Evolutionary conservation across 2,113 vertebrate genomes (phyloP).

Genomic region (Agelaius phoeniceus): DNA sequence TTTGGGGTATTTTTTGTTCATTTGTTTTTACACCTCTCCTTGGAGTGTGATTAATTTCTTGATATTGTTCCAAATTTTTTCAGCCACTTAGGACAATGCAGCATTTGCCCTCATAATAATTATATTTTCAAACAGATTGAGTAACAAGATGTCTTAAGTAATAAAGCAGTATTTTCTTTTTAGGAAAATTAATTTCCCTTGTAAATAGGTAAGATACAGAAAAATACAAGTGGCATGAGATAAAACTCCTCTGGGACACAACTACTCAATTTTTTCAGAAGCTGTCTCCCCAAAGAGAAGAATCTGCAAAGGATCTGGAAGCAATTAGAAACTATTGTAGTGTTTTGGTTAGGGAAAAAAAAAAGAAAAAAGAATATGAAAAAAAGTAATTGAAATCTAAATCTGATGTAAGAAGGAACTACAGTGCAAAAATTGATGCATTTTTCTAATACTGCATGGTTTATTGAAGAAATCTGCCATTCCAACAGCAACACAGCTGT

Average conservation of each 20-base stretch:
- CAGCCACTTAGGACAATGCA: not conserved
- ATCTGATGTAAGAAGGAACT: slow-evolving; percentile 72
- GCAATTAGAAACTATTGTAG: slow-evolving; percentile 70
- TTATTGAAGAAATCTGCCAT: slow-evolving; percentile 52
- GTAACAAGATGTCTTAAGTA: slow-evolving; percentile 12
- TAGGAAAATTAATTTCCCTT: slow-evolving; percentile 57
- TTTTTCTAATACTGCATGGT: not conserved
- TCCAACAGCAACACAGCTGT: slow-evolving; percentile 50
- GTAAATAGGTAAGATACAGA: slow-evolving; percentile 78
- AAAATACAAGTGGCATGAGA: slow-evolving; percentile 69
- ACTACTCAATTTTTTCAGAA: slow-evolving; percentile 59
- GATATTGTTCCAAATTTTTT: not conserved
- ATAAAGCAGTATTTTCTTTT: not conserved
- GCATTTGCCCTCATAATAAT: slow-evolving; percentile 1
- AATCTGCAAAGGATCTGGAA: slow-evolving; percentile 70
- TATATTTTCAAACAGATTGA: slow-evolving; percentile 15
- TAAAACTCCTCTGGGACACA: slow-evolving; percentile 68
- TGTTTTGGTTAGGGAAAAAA: not conserved
- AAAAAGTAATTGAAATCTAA: slow-evolving; percentile 56
- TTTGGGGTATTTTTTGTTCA: not conserved
- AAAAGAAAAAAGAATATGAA: slow-evolving; percentile 22
- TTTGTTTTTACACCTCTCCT: not conserved
- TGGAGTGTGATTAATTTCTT: not conserved
- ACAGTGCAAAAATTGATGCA: slow-evolving; percentile 26
- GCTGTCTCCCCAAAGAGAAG: slow-evolving; percentile 22